Evolutionary conservation across 2,888 invertebrate genomes (phyloP).

Genomic region (Myopa testacea): DNA sequence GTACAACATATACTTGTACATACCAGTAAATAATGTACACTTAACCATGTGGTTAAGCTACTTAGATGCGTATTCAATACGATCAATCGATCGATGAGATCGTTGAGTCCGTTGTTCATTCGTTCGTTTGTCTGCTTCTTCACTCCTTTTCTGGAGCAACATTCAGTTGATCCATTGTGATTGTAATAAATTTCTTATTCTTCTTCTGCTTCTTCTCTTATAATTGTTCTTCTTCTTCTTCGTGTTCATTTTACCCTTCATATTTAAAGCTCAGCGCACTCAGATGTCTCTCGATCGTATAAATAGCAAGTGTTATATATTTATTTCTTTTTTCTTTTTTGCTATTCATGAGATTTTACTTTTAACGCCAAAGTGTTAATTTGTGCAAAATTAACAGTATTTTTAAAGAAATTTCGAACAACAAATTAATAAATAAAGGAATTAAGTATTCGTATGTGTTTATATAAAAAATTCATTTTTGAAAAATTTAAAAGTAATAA

Average conservation of each 20-base stretch:
- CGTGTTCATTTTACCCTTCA: too few species aligned
- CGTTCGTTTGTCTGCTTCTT: not conserved
- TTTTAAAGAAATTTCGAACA: conserved; percentile 10
- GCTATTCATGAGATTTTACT: conserved; percentile 25
- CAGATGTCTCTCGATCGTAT: conserved; percentile 4
- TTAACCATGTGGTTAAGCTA: too few species aligned
- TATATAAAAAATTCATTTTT: not conserved
- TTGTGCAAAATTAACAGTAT: conserved; percentile 33
- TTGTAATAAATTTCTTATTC: not conserved
- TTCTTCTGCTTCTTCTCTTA: not conserved
- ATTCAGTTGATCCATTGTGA: not conserved
- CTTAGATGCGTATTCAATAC: too few species aligned
- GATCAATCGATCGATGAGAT: not conserved
- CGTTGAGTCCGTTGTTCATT: not conserved
- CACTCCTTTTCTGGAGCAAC: too few species aligned
- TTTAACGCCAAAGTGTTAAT: conserved; percentile 35
- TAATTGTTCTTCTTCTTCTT: too few species aligned
- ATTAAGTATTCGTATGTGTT: not conserved
- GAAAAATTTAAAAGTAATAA: not conserved
- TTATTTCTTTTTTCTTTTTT: not conserved
- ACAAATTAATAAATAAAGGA: not conserved
- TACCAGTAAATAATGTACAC: not conserved
- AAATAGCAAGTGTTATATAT: conserved; percentile 11
- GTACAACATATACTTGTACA: not conserved
- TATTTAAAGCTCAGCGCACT: too few species aligned